phyloP scores from a whole-genome alignment of 2,113 vertebrate species.

The human region DNA sequence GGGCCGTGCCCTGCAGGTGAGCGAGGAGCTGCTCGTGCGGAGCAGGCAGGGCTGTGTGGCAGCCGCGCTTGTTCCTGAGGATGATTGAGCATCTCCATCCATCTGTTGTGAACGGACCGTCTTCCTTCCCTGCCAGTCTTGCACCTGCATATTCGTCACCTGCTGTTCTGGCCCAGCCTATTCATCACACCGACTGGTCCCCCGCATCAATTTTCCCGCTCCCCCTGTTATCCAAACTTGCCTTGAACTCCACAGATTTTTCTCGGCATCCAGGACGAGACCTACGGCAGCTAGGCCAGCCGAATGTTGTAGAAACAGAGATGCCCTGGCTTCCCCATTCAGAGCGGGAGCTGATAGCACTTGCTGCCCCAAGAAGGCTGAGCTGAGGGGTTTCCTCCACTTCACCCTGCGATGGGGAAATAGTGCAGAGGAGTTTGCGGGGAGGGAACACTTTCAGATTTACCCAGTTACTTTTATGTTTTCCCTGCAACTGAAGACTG shows the following conservation, averaged over 20 bases:
- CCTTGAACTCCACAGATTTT: constrained; percentile 66
- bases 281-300: not conserved
- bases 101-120: constrained; percentile 76
- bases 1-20: constrained; percentile 2
- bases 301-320: not conserved
- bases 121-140: constrained; percentile 80
- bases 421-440: not conserved
- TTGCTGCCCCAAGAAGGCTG: not conserved
- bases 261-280: constrained; percentile 61
- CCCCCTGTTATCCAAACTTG: constrained; percentile 75
- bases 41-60: constrained; percentile 45
- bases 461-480: not conserved
- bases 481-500: not conserved
- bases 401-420: not conserved
- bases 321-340: not conserved
- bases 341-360: not conserved
- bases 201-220: constrained; percentile 76
- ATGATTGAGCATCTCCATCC: constrained; percentile 83
- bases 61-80: constrained; percentile 50
- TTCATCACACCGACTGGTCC: constrained; percentile 80
- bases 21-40: not conserved
- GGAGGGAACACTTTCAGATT: not conserved
- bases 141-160: constrained; percentile 72
- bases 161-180: constrained; percentile 72
- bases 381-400: not conserved